Percentiles rank a stretch among this genome's conserved stretches.
Conservation (phyloP, 2,113 vertebrate species). For the Misgurnus anguillicaudatus region DNA sequence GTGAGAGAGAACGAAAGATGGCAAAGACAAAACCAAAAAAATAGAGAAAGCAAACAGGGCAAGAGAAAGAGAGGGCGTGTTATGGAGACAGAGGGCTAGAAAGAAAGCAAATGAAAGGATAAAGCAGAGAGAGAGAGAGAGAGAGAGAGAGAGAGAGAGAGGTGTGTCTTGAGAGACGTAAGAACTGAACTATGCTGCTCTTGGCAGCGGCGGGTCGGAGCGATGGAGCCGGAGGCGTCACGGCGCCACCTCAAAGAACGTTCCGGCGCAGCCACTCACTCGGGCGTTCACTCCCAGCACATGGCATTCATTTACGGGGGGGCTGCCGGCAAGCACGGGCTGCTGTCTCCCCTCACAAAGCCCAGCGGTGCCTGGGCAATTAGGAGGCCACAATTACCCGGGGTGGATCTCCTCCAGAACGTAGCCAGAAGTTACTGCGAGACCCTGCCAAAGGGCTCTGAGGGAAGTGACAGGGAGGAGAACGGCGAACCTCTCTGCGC, state of each 20-base stretch:
- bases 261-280: slow-evolving; percentile 76
- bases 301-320: slow-evolving; percentile 88
- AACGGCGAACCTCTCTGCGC: slow-evolving; percentile 31
- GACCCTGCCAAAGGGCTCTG: slow-evolving; percentile 54
- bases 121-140: background rate
- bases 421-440: slow-evolving; percentile 57
- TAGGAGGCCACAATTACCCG: slow-evolving; percentile 67
- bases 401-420: slow-evolving; percentile 61
- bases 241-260: slow-evolving; percentile 85
- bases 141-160: slow-evolving; percentile 30
- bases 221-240: slow-evolving; percentile 82
- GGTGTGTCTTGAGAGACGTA: slow-evolving; percentile 81
- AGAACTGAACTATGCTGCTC: slow-evolving; percentile 82
- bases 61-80: slow-evolving; percentile 8
- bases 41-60: background rate
- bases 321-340: slow-evolving; percentile 60
- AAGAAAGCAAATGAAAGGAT: slow-evolving; percentile 14
- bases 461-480: slow-evolving; percentile 57
- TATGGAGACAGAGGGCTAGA: background rate
- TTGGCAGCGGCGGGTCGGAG: slow-evolving; percentile 79
- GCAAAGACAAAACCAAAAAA: background rate
- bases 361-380: slow-evolving; percentile 80
- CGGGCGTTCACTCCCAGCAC: slow-evolving; percentile 81
- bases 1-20: background rate
- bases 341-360: slow-evolving; percentile 77